phyloP scores from a whole-genome alignment of 2,797 vertebrate species.

The Hoplostethus atlanticus region DNA sequence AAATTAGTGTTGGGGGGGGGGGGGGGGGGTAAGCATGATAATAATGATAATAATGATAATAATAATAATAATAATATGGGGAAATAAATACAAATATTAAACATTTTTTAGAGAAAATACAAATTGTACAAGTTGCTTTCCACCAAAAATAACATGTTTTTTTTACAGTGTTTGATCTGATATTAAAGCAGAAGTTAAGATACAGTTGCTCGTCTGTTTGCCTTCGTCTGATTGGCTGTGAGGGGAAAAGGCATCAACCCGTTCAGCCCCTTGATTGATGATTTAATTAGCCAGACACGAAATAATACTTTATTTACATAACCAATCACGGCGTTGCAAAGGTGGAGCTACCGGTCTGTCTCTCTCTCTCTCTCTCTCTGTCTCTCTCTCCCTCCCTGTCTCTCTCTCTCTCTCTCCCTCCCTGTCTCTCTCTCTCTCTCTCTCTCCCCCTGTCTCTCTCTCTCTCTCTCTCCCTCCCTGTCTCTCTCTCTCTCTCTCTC shows the following conservation, averaged over 20 bases:
- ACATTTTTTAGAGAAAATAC: no score
- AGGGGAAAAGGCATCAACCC: constrained; percentile 85
- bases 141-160: background rate
- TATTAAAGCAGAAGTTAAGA: background rate
- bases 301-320: constrained; percentile 93
- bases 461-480: constrained; percentile 66
- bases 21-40: no score
- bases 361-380: constrained; percentile 56
- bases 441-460: constrained; percentile 52
- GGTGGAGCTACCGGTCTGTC: constrained; percentile 87
- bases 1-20: no score
- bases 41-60: background rate
- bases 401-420: constrained; percentile 61
- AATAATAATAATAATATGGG: background rate
- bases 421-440: constrained; percentile 51
- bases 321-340: constrained; percentile 91
- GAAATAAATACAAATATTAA: background rate
- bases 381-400: constrained; percentile 62
- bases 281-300: constrained; percentile 95
- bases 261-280: constrained; percentile 95
- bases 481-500: constrained; percentile 58
- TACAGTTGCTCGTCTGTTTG: constrained; percentile 61
- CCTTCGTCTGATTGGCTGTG: constrained; percentile 87
- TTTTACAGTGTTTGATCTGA: no score
- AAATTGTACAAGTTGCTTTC: background rate